Percentiles rank a stretch among this genome's conserved stretches.
Evolutionary conservation across 2,113 vertebrate species (phyloP).

Genomic region (Strix aluco): DNA sequence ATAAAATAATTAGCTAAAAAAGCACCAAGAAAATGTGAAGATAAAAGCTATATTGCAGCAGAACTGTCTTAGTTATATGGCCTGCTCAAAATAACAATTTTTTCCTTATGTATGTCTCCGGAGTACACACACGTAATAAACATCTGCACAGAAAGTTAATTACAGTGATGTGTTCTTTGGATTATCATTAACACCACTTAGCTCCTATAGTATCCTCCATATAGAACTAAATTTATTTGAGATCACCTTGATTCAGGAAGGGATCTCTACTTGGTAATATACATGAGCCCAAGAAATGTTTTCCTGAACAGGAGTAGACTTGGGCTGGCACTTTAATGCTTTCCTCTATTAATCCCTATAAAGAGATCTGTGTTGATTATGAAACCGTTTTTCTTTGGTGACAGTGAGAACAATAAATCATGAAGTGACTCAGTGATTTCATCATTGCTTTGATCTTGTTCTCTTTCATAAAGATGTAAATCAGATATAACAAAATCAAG

Average conservation of each 20-base stretch:
- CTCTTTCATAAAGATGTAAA: background rate
- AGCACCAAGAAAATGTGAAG: background rate
- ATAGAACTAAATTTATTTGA: background rate
- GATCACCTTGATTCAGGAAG: background rate
- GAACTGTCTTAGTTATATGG: background rate
- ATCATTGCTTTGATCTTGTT: constrained; percentile 23
- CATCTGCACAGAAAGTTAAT: background rate
- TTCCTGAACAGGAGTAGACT: background rate
- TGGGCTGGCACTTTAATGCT: background rate
- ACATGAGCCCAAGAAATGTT: background rate
- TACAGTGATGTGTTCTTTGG: background rate
- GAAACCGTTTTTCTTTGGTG: constrained; percentile 45
- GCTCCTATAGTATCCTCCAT: background rate
- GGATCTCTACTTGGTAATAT: background rate
- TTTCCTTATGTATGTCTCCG: background rate
- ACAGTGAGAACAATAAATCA: constrained; percentile 11
- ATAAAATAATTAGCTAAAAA: background rate
- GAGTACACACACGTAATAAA: background rate
- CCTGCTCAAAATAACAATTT: background rate
- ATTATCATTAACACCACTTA: background rate
- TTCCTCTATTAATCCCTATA: constrained; percentile 11
- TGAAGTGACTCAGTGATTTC: background rate
- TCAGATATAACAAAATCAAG: background rate
- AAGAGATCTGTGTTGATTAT: constrained; percentile 28
- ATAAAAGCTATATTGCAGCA: background rate